A percentile compares a stretch with the other conserved stretches of the same genome.
These are phyloP conservation scores for Brachionichthys hirsutus DNA, from an alignment of 2,113 vertebrate species.

Conservation along the genomic window DNA sequence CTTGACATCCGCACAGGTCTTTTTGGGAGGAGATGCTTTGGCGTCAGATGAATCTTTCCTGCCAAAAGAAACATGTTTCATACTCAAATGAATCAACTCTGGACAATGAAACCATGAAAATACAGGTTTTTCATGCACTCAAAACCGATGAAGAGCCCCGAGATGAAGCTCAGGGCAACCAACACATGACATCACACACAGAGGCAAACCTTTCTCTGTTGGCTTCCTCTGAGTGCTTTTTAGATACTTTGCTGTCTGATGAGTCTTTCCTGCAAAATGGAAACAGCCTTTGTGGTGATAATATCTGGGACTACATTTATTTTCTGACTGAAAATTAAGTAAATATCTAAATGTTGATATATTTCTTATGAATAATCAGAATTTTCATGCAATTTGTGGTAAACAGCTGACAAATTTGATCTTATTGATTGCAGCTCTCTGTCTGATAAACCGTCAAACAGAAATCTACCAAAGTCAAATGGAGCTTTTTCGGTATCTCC, in stretches of 20 bases:
- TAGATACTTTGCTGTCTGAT: constrained; percentile 66
- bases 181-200: constrained; percentile 1
- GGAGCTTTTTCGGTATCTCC: too few relatives aligned
- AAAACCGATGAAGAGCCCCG: background rate
- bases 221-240: constrained; percentile 63
- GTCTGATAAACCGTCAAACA: background rate
- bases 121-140: background rate
- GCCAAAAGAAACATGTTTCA: constrained; percentile 47
- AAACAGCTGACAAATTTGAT: background rate
- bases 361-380: background rate
- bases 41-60: constrained; percentile 74
- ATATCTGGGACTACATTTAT: background rate
- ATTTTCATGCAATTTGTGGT: background rate
- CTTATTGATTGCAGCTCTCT: background rate
- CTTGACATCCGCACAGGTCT: constrained; percentile 60
- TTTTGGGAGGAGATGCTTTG: constrained; percentile 61
- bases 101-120: background rate
- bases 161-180: background rate
- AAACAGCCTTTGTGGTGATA: constrained; percentile 24
- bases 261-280: constrained; percentile 74
- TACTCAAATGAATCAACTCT: constrained; percentile 4
- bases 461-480: too few relatives aligned
- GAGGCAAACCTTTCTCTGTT: constrained; percentile 76
- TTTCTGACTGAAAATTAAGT: background rate
- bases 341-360: background rate